Evolutionary conservation across 2,888 invertebrate species (phyloP).

Genomic region (Volucella zonaria): DNA sequence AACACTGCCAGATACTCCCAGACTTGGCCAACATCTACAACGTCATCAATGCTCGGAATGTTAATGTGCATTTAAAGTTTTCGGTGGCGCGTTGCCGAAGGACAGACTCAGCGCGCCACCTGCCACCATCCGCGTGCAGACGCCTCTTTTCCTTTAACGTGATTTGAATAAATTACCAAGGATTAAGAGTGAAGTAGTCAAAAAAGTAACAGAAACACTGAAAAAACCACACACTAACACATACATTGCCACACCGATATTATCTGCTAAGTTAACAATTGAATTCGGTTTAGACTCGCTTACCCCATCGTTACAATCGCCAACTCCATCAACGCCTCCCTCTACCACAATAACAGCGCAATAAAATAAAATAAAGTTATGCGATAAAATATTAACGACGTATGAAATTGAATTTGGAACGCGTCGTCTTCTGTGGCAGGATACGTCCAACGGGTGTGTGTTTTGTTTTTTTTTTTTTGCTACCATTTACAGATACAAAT

Average conservation of each 20-base stretch:
- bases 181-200: constrained; percentile 47
- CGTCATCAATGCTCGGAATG: constrained; percentile 54
- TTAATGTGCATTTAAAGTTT: constrained; percentile 65
- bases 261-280: constrained; percentile 63
- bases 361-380: constrained; percentile 68
- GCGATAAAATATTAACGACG: constrained; percentile 72
- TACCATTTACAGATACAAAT: constrained; percentile 2
- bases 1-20: not conserved
- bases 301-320: no score
- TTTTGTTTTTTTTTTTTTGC: not conserved
- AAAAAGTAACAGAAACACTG: constrained; percentile 10
- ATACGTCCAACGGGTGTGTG: constrained; percentile 15
- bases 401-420: constrained; percentile 73
- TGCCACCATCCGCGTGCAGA: constrained; percentile 50
- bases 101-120: constrained; percentile 32
- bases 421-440: constrained; percentile 40
- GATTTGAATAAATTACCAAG: constrained; percentile 70
- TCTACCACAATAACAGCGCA: constrained; percentile 22
- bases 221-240: no score
- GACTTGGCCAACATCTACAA: constrained; percentile 2
- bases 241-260: no score
- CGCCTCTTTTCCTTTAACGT: constrained; percentile 60
- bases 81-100: constrained; percentile 29
- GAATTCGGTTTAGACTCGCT: constrained; percentile 45
- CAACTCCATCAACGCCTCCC: no score